Percentiles rank a stretch among this genome's conserved stretches.
phyloP scores from a whole-genome alignment of 1,140 invertebrate genomes.

The Mactra quadrangularis region DNA sequence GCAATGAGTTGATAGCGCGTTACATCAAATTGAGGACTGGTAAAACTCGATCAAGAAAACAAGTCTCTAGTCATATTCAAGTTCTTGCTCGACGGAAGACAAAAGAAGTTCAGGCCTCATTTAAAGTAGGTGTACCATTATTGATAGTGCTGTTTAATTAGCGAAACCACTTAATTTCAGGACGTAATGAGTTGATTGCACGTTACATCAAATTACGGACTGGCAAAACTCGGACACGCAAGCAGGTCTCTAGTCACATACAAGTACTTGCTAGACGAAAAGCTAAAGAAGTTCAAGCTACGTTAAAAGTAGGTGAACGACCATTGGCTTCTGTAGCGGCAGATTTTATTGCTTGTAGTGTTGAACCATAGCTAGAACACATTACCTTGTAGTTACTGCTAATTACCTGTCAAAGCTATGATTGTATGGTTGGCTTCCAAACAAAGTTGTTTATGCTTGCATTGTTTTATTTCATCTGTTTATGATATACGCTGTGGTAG shows the following conservation, averaged over 20 bases:
- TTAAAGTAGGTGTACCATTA: constrained; percentile 86
- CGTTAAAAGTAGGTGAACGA: constrained; percentile 41
- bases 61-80: constrained; percentile 99
- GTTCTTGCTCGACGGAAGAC: constrained; percentile 98
- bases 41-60: constrained; percentile 99
- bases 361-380: too few species aligned
- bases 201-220: constrained; percentile 99
- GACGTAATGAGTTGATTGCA: constrained; percentile 93
- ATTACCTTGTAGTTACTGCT: too few species aligned
- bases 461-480: too few species aligned
- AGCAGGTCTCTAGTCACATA: constrained; percentile 99
- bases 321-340: too few species aligned
- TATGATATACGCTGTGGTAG: too few species aligned
- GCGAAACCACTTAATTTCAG: constrained; percentile 26
- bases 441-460: too few species aligned
- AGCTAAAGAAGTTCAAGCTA: constrained; percentile 93
- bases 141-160: neutral
- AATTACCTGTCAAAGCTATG: too few species aligned
- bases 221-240: constrained; percentile 98
- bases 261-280: constrained; percentile 97
- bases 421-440: too few species aligned
- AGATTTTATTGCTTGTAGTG: too few species aligned
- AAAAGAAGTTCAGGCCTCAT: constrained; percentile 97
- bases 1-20: constrained; percentile 99
- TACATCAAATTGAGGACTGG: constrained; percentile 99